Base-by-base conservation (phyloP, 2,888 invertebrate genomes). In the Dione juno region DNA sequence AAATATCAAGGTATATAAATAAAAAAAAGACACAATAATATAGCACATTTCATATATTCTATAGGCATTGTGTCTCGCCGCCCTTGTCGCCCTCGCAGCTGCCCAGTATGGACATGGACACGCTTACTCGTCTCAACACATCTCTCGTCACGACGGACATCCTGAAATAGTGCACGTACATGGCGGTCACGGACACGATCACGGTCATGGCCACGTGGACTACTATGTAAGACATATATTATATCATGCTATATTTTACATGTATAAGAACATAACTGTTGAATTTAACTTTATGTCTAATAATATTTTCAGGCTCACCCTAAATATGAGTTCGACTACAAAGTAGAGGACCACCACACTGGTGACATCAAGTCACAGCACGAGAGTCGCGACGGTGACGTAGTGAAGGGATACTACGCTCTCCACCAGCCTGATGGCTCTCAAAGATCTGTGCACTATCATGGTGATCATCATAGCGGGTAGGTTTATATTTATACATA, bases 341-440 rank as follows among this genome's bases (percentile, higher is more conserved):
- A 80, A 70, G 81, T 82, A 67, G 78, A 77, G 61, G 82, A 82
- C 64, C 80, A 78, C n/a, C 81, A 82, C 76, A 82, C 81, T 1
- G 80, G 80, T 8, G 80, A 82, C 73, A 76, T 77, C 69, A 92
- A 82, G 94, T 94, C 83, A 57, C 92, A 88, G 80, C 89, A 90
- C 76, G 93, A 93, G 78, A 76, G 76, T 65, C 84, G 88, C 63
- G 91, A 92, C 69, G 92, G 92, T 3, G 91, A 92, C 77, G 81
- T 83, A 28, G 91, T 92, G 41, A 81, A 81, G 77, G 85, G 84
- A 59, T 89, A 91, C 77, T 94, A 94, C 82, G 88, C 88, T 37
- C 83, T 93, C 52, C 87, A 90, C 74, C 92, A 93, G 77, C 89
- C 92, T 37, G 91, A 89, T 66, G 93, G 93, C 72, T 92, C 92